Evolutionary conservation across 2,113 vertebrate genomes (phyloP), one percentile per base, ranked within the genome.

Genomic region (Strigops habroptila): DNA sequence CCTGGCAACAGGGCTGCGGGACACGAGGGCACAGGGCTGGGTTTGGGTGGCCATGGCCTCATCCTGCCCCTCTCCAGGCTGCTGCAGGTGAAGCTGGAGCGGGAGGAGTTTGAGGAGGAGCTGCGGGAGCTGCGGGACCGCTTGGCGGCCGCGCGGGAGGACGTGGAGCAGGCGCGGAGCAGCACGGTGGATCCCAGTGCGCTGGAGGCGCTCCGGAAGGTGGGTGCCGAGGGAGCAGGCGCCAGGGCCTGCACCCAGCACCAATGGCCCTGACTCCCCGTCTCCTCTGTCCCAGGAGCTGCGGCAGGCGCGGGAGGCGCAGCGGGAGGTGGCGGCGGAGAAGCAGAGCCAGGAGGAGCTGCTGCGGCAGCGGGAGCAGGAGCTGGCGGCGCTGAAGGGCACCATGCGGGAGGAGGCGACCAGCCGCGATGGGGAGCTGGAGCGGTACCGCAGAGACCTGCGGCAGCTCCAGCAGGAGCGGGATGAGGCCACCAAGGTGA

Each of bases 31-130:
- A 1, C 6, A 0, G 6, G 27, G 46, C 1, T 25, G 41, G 52
- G 24, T 3, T 14, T 6, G 37, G 31, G 12, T 35, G 39, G 96
- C 63, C 52, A 16, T 30, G 25, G 33, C 48, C n/a, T 83, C 41
- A 37, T 28, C 44, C 63, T 37, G 64, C 24, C 31, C 65, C 52
- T 48, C 9, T 62, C 51, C 95, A 99, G 99, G 93, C 97, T 99
- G 68, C 93, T 99, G 75, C 99, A 99, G 97, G 88, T 98, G 59
- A 98, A 98, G 73, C 96, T 99, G 97, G 99, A 99, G 94, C 99
- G 99, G 93, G 99, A 99, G n/a, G 99, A 99, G 86, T 97, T 97
- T 41, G 99, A 99, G 85, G 99, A 99, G 59, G 99, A 99, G 82
- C 88, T 99, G 68, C 98, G 98, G 85, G 99, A 99, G 92, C 97